A percentile compares a stretch with the other conserved stretches of the same genome.
phyloP scores from a whole-genome alignment of 2,888 invertebrate species.

The Drosophila hawaiiensis region DNA sequence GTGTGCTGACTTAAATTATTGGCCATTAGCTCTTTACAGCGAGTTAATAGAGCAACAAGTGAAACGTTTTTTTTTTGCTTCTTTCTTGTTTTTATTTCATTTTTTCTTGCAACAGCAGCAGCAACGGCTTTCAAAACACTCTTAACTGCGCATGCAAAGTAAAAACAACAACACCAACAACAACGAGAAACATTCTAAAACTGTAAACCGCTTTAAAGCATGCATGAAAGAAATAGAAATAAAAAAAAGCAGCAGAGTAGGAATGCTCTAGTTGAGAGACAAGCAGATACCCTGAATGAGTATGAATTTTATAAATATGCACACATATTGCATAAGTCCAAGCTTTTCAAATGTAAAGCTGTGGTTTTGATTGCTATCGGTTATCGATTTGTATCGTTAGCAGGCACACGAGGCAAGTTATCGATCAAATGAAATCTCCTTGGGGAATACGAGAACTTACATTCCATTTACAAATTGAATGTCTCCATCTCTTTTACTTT shows the following conservation, averaged over 20 bases:
- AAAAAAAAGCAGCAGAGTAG: not conserved
- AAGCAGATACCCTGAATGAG: not conserved
- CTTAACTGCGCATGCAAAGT: conserved; percentile 72
- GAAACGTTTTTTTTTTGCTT: conserved; percentile 39
- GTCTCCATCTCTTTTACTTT: not conserved
- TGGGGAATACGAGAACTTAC: not conserved
- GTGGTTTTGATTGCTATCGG: not conserved
- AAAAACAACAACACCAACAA: conserved; percentile 21
- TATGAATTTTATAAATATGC: not conserved
- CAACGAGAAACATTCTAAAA: conserved; percentile 47
- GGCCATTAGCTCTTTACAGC: conserved; percentile 51
- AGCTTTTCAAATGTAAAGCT: not conserved
- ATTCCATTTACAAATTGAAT: not conserved
- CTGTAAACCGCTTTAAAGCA: conserved; percentile 49
- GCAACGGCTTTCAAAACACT: conserved; percentile 31
- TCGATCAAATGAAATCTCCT: not conserved
- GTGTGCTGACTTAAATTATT: conserved; percentile 53
- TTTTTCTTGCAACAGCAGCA: conserved; percentile 7
- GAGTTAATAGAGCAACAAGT: conserved; percentile 75
- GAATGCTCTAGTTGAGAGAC: not conserved
- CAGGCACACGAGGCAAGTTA: not conserved
- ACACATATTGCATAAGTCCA: not conserved
- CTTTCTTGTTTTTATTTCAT: not conserved
- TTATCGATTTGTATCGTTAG: not conserved
- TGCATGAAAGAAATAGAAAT: not conserved